A percentile compares a stretch with the other conserved stretches of the same genome.
Conservation (phyloP, 1,140 invertebrate genomes). For the Zeugodacus cucurbitae region DNA sequence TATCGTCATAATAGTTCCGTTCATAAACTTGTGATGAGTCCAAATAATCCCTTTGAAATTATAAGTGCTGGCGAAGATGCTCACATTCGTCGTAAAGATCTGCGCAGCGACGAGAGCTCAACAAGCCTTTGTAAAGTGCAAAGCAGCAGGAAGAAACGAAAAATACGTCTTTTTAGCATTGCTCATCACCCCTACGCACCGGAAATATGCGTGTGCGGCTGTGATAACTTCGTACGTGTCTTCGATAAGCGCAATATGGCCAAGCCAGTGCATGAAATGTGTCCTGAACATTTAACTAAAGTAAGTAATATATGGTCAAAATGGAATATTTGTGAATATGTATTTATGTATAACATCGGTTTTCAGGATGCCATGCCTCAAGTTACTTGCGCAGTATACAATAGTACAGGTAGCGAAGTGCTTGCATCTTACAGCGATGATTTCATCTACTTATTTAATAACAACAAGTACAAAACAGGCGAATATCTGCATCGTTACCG, state of each 20-base stretch:
- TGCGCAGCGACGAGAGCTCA: constrained; percentile 68
- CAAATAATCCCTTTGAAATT: constrained; percentile 80
- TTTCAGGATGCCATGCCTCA: constrained; percentile 64
- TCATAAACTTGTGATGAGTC: constrained; percentile 60
- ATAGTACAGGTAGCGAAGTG: constrained; percentile 90
- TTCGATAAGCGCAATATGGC: constrained; percentile 77
- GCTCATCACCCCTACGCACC: constrained; percentile 82
- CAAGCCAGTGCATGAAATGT: constrained; percentile 67
- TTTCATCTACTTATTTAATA: constrained; percentile 91
- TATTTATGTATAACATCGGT: not conserved
- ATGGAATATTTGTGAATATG: not conserved
- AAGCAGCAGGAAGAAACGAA: constrained; percentile 32
- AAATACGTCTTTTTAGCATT: constrained; percentile 86
- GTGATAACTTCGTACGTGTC: constrained; percentile 72
- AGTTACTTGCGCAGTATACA: constrained; percentile 90
- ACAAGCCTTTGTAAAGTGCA: not conserved
- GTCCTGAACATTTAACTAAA: constrained; percentile 58
- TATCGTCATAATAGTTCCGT: constrained; percentile 56
- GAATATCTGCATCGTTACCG: constrained; percentile 81
- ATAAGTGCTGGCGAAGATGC: constrained; percentile 92
- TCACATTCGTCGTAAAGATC: constrained; percentile 82
- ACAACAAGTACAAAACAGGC: constrained; percentile 66
- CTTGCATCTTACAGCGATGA: constrained; percentile 94
- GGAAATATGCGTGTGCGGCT: constrained; percentile 86
- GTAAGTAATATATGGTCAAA: constrained; percentile 48